phyloP scores from a whole-genome alignment of 64 coral and sea anemone species.

The Montipora foliosa region DNA sequence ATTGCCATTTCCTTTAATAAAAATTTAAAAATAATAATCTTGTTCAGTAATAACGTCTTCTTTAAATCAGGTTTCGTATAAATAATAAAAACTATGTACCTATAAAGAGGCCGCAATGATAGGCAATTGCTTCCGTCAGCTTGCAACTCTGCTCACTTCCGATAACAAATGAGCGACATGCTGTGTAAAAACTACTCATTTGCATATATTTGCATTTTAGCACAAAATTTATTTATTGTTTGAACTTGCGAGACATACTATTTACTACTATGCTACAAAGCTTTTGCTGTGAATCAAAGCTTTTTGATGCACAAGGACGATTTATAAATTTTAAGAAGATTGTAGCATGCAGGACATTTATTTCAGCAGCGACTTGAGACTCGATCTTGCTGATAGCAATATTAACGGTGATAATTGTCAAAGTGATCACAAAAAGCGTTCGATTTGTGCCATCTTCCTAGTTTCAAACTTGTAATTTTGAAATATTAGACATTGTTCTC shows the following conservation, averaged over 20 bases:
- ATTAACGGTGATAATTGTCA: neutral
- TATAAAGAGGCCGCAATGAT: neutral
- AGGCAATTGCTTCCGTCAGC: slow-evolving; percentile 13
- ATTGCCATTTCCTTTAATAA: neutral
- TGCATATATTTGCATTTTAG: slow-evolving; percentile 35
- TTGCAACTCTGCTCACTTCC: slow-evolving; percentile 1
- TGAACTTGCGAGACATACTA: no score
- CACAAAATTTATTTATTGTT: neutral
- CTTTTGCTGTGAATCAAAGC: no score
- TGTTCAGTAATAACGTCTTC: neutral
- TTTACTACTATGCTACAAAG: no score
- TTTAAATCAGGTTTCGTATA: neutral
- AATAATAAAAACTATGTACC: neutral
- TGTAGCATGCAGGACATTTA: neutral
- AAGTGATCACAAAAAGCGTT: neutral
- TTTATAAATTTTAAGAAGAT: neutral
- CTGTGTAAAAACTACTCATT: slow-evolving; percentile 6
- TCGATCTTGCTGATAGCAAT: neutral
- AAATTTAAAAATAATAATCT: neutral
- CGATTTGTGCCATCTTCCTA: no score
- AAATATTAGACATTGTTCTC: no score
- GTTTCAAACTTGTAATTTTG: neutral
- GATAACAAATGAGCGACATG: slow-evolving; percentile 19
- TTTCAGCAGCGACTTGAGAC: neutral
- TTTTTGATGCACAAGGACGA: neutral